phyloP scores from a whole-genome alignment of 2,113 vertebrate genomes.

The Anser brachyrhynchus region DNA sequence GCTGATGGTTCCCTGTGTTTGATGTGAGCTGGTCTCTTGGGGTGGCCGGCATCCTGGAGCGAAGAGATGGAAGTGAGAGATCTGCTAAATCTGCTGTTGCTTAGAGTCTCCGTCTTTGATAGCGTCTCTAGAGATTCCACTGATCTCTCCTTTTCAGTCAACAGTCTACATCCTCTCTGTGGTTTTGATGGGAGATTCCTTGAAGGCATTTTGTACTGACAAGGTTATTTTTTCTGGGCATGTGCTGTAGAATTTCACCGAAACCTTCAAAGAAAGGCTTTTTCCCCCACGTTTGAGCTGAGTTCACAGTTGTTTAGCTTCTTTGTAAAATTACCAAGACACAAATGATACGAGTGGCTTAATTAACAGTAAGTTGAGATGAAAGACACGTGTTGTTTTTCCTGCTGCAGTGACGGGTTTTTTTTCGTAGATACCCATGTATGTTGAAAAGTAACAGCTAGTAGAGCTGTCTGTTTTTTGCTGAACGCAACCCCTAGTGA shows the following conservation, averaged over 20 bases:
- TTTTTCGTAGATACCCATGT: not conserved
- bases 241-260: conserved; percentile 50
- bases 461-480: conserved; percentile 3
- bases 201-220: conserved; percentile 76
- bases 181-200: conserved; percentile 72
- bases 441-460: not conserved
- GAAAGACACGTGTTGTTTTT: not conserved
- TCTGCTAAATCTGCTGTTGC: conserved; percentile 64
- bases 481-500: not conserved
- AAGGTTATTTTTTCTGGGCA: conserved; percentile 59
- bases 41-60: conserved; percentile 47
- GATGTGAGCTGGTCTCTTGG: conserved; percentile 68
- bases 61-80: conserved; percentile 57
- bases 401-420: not conserved
- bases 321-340: conserved; percentile 28
- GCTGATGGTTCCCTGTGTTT: conserved; percentile 59
- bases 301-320: conserved; percentile 40
- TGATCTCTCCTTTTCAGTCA: conserved; percentile 69
- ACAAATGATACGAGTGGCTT: not conserved
- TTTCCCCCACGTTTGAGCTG: not conserved
- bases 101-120: conserved; percentile 70
- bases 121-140: conserved; percentile 67
- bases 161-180: conserved; percentile 65
- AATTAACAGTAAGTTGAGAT: conserved; percentile 25
- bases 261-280: conserved; percentile 64